A percentile compares a stretch with the other conserved stretches of the same genome.
phyloP scores from a whole-genome alignment of 2,113 vertebrate genomes.

The Aphelocoma coerulescens region DNA sequence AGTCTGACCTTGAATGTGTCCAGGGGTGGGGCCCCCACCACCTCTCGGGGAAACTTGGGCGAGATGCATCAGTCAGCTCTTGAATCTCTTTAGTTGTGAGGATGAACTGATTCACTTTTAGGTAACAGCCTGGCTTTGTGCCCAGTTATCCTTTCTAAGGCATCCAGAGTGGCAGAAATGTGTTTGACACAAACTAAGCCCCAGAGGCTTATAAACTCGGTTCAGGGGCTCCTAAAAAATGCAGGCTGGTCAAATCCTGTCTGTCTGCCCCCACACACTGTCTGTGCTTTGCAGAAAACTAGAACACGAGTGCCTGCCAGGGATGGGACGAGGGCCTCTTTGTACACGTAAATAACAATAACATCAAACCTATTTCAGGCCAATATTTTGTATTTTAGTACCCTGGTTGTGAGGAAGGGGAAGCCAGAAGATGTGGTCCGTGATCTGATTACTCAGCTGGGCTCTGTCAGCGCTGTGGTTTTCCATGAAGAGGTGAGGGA shows the following conservation, averaged over 20 bases:
- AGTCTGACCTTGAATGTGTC: background rate
- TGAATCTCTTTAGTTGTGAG: background rate
- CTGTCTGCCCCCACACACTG: background rate
- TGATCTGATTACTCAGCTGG: slow-evolving; percentile 76
- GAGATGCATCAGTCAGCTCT: background rate
- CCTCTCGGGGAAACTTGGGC: background rate
- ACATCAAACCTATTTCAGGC: background rate
- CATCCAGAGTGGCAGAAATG: background rate
- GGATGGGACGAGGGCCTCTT: background rate
- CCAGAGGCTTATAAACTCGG: background rate
- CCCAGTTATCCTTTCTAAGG: background rate
- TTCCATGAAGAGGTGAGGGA: slow-evolving; percentile 80
- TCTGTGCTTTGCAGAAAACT: background rate
- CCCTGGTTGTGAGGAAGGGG: slow-evolving; percentile 76
- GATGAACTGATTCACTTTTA: background rate
- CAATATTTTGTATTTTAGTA: slow-evolving; percentile 54
- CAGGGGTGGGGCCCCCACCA: background rate
- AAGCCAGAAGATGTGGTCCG: slow-evolving; percentile 77
- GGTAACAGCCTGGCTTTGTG: slow-evolving; percentile 12
- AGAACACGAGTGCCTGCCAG: background rate
- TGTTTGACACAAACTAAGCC: background rate
- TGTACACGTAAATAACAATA: background rate
- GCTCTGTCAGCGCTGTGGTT: slow-evolving; percentile 73
- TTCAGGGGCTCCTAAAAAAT: background rate
- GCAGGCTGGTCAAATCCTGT: background rate